Base-by-base conservation (phyloP, 2,113 vertebrate genomes). In the Fregata magnificens region DNA sequence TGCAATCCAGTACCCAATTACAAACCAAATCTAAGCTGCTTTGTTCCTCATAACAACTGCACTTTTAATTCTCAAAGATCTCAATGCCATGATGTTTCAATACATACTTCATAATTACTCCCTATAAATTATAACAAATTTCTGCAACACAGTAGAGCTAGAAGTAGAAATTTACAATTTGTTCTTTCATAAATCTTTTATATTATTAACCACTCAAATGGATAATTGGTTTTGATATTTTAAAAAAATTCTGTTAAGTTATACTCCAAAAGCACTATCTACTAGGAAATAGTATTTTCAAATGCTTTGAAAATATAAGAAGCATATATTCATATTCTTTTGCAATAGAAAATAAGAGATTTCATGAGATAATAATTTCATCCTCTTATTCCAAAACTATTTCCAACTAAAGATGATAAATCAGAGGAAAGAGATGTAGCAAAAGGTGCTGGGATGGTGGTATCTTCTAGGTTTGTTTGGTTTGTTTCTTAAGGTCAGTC, bases 11-110 rank as follows among this genome's bases (percentile, higher is more conserved):
- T 20, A 92, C 7, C 14, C 25, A 92, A 12, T 36, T 72, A 82
- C 20, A 80, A 88, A 21, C 13, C 20, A 55, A 76, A 73, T 44
- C 17, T 44, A 70, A 81, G 58, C 6, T 25, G 49, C 31, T 38
- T 86, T 0, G 0, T 28, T 87, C 9, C 34, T 78, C 3, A 0
- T 90, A 74, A 91, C 38, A 90, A 24, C 38, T 17, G 59, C 17
- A 20, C 12, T 58, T 86, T 90, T 53, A 50, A 85, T 82, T 71
- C 85, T 88, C 50, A 74, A 55, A 55, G 17, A 49, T 49, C 56
- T 91, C 44, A 65, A 59, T 56, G 38, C 26, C 14, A 55, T 13
- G 6, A 53, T 83, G 45, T 47, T 84, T 82, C 49, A 63, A 63
- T 49, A 67, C 26, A 32, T 73, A 56, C 25, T 45, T 78, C 44